Base-by-base conservation (phyloP, 1,140 invertebrate genomes). In the Globodera ellingtonae region DNA sequence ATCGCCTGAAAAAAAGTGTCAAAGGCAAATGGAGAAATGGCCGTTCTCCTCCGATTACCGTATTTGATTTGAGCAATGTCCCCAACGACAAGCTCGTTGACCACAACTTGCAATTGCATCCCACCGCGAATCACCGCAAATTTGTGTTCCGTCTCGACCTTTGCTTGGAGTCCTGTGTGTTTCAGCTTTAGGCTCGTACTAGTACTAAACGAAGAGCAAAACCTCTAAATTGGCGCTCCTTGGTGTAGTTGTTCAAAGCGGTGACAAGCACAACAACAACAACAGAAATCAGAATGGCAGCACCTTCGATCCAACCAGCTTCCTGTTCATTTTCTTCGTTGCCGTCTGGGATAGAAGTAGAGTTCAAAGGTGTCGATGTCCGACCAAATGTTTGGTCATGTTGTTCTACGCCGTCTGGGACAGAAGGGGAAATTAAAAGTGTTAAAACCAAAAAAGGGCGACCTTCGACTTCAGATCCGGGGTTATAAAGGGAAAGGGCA, bases 141-240 rank as follows among this genome's bases (percentile, higher is more conserved):
- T 91, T 96, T 97, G 91, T 99, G 96, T 91, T 99, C 97, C 89
- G 95, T 95, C 91, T 98, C 97, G 91, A 99, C 99, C 90, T 96
- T 94, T 90, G 92, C 96, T 92, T 99, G 97, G 83, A 99, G 92
- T 86, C 97, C 85, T 85, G 1, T 21, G 15, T 48, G 6, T 35
- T 18, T 69, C 46, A 15, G 10, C 9, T 67, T 76, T 7, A 18
- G 56, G n/a, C n/a, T n/a, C n/a, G n/a, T n/a, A 3, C 56, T 52
- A 4, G 56, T 18, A 18, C 18, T 62, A 18, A 10, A 10, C 56
- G 1, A 15, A 18, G 15, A 62, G 10, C 15, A 59, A 21, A 59
- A 88, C 97, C 88, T 79, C 88, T 83, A 71, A 89, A 89, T 79
- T 89, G 88, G 13, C 82, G 65, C 75, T 89, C 88, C 74, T 89